phyloP scores from a whole-genome alignment of 2,888 invertebrate species.

The Hydraecia micacea region DNA sequence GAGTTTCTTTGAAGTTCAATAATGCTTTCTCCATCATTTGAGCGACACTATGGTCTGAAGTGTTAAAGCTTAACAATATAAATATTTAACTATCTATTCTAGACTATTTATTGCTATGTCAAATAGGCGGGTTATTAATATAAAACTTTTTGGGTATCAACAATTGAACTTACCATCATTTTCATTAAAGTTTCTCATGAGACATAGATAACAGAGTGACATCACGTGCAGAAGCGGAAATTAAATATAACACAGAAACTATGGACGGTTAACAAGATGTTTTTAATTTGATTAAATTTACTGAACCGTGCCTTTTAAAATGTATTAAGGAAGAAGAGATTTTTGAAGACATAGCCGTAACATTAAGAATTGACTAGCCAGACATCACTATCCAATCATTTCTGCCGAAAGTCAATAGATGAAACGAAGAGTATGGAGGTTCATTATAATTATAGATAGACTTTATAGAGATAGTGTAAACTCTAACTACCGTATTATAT shows the following conservation, averaged over 20 bases:
- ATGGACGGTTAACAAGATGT: constrained; percentile 83
- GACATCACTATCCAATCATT: constrained; percentile 55
- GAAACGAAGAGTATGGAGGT: constrained; percentile 56
- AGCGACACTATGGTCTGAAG: constrained; percentile 76
- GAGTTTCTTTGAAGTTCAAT: constrained; percentile 34
- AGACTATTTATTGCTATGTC: constrained; percentile 90
- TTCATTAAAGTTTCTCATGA: constrained; percentile 60
- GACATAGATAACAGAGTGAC: constrained; percentile 54
- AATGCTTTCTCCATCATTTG: constrained; percentile 68
- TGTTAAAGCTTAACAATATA: constrained; percentile 82
- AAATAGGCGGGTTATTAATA: constrained; percentile 89
- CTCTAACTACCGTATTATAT: constrained; percentile 75
- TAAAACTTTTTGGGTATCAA: constrained; percentile 82
- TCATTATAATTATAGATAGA: constrained; percentile 65
- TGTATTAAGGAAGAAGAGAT: constrained; percentile 50
- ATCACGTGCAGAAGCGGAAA: constrained; percentile 67
- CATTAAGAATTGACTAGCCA: constrained; percentile 75
- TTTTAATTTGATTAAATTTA: constrained; percentile 57
- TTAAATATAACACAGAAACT: constrained; percentile 66
- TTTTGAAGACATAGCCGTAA: constrained; percentile 62
- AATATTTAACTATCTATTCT: constrained; percentile 88
- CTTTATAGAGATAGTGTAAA: constrained; percentile 77
- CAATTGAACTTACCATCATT: constrained; percentile 78
- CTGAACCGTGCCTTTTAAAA: constrained; percentile 70
- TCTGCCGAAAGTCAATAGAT: constrained; percentile 52